Evolutionary conservation across 2,888 invertebrate genomes (phyloP).

Genomic region (Coenonympha arcania): DNA sequence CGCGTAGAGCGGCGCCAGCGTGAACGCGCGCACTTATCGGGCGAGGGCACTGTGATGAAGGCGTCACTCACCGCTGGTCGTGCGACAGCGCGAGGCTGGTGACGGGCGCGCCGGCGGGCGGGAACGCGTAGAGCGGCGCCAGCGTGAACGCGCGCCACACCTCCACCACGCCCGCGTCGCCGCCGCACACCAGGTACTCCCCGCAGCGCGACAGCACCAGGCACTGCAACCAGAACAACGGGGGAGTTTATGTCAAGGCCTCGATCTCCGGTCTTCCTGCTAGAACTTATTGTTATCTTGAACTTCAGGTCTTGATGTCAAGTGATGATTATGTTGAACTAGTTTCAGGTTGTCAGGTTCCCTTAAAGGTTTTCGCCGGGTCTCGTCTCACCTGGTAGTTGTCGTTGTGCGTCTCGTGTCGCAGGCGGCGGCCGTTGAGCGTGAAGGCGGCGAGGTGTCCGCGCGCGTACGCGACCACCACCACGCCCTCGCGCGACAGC

Average conservation of each 20-base stretch:
- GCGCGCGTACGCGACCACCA: conserved; percentile 93
- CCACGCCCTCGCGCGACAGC: conserved; percentile 96
- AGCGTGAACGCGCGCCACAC: conserved; percentile 99
- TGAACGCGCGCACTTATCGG: no score
- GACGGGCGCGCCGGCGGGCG: conserved; percentile 96
- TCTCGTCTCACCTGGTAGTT: conserved; percentile 92
- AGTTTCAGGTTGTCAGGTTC: no score
- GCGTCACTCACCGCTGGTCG: conserved; percentile 88
- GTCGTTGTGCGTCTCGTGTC: conserved; percentile 94
- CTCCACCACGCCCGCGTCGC: conserved; percentile 97
- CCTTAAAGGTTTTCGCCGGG: no score
- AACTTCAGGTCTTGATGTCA: no score
- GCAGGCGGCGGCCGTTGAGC: conserved; percentile 91
- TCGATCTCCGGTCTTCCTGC: no score
- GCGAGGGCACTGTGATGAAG: no score
- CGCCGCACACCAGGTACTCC: conserved; percentile 98
- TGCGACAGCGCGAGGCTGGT: conserved; percentile 95
- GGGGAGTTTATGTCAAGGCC: background rate
- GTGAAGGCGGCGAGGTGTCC: conserved; percentile 96
- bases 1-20: no score
- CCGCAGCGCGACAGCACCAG: conserved; percentile 96
- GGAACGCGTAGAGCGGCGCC: conserved; percentile 97
- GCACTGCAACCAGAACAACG: conserved; percentile 75
- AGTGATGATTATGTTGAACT: no score
- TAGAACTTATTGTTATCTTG: background rate